A percentile compares a stretch with the other conserved stretches of the same genome.
phyloP scores from a whole-genome alignment of 1,140 invertebrate species.

The Drosophila ohnishii region DNA sequence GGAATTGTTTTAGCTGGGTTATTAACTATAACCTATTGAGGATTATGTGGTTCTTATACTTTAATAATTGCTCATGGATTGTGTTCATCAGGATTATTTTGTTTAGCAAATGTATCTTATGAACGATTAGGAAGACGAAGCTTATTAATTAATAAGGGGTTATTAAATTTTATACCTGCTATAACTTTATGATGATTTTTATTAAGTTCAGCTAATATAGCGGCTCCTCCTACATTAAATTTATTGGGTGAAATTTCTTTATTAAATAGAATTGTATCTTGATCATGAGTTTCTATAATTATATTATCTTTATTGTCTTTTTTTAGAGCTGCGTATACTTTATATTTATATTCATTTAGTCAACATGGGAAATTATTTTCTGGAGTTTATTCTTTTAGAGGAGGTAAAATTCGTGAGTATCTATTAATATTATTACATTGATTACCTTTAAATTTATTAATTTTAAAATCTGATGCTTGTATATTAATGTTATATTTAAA shows the following conservation, averaged over 20 bases:
- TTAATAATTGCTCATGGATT: slow-evolving; percentile 88
- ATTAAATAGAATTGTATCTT: slow-evolving; percentile 85
- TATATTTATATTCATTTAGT: slow-evolving; percentile 85
- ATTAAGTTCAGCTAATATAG: slow-evolving; percentile 84
- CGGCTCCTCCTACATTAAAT: slow-evolving; percentile 83
- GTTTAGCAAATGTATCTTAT: slow-evolving; percentile 87
- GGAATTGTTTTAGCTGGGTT: slow-evolving; percentile 77
- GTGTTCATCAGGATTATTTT: slow-evolving; percentile 88
- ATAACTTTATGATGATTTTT: slow-evolving; percentile 86
- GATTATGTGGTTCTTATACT: slow-evolving; percentile 83
- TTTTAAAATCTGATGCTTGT: slow-evolving; percentile 84
- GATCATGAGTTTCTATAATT: slow-evolving; percentile 83
- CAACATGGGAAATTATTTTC: slow-evolving; percentile 85
- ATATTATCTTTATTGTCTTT: slow-evolving; percentile 84
- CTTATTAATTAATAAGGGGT: slow-evolving; percentile 83
- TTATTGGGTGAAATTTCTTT: slow-evolving; percentile 85
- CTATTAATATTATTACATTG: slow-evolving; percentile 86
- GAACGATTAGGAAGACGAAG: slow-evolving; percentile 83
- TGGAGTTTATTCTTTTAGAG: slow-evolving; percentile 61
- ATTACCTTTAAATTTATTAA: slow-evolving; percentile 85
- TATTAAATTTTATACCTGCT: slow-evolving; percentile 83
- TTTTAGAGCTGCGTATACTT: slow-evolving; percentile 83
- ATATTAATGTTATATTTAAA: slow-evolving; percentile 85
- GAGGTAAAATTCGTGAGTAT: slow-evolving; percentile 84
- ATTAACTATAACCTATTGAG: slow-evolving; percentile 84